Evolutionary conservation across 2,113 vertebrate genomes (phyloP), one percentile per base, ranked within the genome.

Genomic region (Myxocyprinus asiaticus): DNA sequence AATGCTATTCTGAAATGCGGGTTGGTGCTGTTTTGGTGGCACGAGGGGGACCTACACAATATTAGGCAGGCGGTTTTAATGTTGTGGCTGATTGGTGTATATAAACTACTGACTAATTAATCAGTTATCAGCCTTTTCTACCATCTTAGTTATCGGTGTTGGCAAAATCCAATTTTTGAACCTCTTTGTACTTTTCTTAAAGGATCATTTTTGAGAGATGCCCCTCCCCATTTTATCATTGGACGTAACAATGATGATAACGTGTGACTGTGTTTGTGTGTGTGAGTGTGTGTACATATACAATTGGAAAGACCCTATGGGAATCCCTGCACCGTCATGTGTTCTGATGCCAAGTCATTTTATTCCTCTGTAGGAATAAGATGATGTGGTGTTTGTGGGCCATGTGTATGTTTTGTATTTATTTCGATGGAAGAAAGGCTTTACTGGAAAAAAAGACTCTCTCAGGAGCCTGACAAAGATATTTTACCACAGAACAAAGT

Each of bases 141-240:
- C 22, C 22, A 33, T 33, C 22, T 33, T 33, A 33, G 22, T 33
- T 33, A 33, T 33, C 22, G 22, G 22, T 33, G 22, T 33, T 33
- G 22, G 22, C 22, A 33, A 1, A 33, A 33, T 33, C 22, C 22
- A 33, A 1, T 33, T 33, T 33, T 33, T 33, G 22, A 33, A 1
- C 78, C 47, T 66, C 72, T 61, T 58, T n/a, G 42, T 15, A 2
- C 53, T 51, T 58, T 48, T 51, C 71, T 33, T 33, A 33, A 33
- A 33, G 3, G 22, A 33, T 33, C 22, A 33, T 61, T 64, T 72
- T 78, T 79, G 68, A 79, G 86, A 79, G 67, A 65, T 44, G 45
- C 51, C 76, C 47, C 22, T 62, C 17, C 45, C 17, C 22, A 66
- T 56, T 75, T 63, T 59, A 74, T 76, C 62, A 76, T n/a, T 6